Conservation (phyloP, 1,140 invertebrate genomes). For the Teleogryllus occipitalis region DNA sequence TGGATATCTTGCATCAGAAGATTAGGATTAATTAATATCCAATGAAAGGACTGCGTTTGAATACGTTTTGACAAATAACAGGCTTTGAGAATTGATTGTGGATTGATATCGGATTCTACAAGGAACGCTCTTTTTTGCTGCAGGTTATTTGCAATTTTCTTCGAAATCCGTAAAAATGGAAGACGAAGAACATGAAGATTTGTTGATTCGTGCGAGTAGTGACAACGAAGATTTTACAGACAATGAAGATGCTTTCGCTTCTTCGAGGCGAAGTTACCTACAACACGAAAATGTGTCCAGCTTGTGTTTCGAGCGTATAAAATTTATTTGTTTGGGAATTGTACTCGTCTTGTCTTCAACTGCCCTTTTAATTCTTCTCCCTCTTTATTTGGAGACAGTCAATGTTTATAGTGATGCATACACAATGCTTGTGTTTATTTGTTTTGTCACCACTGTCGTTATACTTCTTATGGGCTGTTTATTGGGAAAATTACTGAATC, state of each 20-base stretch:
- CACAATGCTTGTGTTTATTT: conserved; percentile 17
- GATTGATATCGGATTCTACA: too few relatives aligned
- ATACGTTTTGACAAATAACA: not conserved
- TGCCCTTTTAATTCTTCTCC: conserved; percentile 19
- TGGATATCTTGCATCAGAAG: too few relatives aligned
- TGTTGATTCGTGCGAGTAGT: conserved; percentile 17
- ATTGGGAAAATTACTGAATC: conserved; percentile 10
- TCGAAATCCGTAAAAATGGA: conserved; percentile 14
- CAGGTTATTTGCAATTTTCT: not conserved
- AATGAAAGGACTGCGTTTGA: too few relatives aligned
- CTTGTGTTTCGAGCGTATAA: conserved; percentile 16
- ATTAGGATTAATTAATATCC: too few relatives aligned
- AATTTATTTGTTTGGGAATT: conserved; percentile 18
- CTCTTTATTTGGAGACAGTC: conserved; percentile 20
- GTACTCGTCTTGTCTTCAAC: conserved; percentile 18
- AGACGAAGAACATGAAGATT: conserved; percentile 20
- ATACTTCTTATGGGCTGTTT: conserved; percentile 16
- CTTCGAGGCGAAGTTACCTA: not conserved
- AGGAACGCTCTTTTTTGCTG: not conserved
- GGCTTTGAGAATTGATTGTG: not conserved
- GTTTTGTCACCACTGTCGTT: conserved; percentile 8
- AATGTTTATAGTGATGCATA: conserved; percentile 23
- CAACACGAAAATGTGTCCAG: conserved; percentile 10
- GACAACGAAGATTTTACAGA: conserved; percentile 19
- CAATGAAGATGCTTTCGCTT: conserved; percentile 15